phyloP scores from a whole-genome alignment of 2,797 vertebrate genomes.

The Sebastes matsubarae region DNA sequence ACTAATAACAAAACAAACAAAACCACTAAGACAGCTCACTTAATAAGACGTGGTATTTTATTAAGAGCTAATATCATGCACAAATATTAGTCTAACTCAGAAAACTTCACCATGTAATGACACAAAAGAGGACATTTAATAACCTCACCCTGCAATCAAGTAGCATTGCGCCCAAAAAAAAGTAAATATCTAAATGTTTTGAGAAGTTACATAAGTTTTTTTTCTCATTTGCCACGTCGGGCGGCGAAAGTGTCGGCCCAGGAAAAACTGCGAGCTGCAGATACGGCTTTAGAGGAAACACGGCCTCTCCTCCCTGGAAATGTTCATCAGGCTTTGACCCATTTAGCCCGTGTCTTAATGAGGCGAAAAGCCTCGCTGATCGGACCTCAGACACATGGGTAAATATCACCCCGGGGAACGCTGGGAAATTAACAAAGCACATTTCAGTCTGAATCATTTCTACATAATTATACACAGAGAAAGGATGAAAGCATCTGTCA shows the following conservation, averaged over 20 bases:
- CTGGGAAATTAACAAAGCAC: constrained; percentile 54
- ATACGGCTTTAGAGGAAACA: constrained; percentile 70
- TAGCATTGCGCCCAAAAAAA: neutral
- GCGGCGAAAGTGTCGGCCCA: constrained; percentile 47
- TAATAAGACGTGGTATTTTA: neutral
- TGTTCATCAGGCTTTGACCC: constrained; percentile 55
- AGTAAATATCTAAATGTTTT: constrained; percentile 19
- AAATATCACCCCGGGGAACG: constrained; percentile 62
- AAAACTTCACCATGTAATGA: neutral
- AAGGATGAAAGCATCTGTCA: constrained; percentile 63
- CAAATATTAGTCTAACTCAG: neutral
- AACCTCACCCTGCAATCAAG: neutral
- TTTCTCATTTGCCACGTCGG: constrained; percentile 38
- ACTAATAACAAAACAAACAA: neutral
- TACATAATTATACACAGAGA: constrained; percentile 44
- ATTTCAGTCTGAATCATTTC: constrained; percentile 56
- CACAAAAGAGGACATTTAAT: neutral
- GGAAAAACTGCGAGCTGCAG: constrained; percentile 74
- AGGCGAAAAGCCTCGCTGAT: constrained; percentile 55
- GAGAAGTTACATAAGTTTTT: constrained; percentile 13
- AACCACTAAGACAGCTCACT: neutral
- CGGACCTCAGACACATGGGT: constrained; percentile 49
- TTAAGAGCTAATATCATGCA: neutral
- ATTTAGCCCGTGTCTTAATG: constrained; percentile 59
- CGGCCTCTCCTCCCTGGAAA: constrained; percentile 64